phyloP scores from a whole-genome alignment of 1,140 invertebrate species.

The Drosophila asahinai region DNA sequence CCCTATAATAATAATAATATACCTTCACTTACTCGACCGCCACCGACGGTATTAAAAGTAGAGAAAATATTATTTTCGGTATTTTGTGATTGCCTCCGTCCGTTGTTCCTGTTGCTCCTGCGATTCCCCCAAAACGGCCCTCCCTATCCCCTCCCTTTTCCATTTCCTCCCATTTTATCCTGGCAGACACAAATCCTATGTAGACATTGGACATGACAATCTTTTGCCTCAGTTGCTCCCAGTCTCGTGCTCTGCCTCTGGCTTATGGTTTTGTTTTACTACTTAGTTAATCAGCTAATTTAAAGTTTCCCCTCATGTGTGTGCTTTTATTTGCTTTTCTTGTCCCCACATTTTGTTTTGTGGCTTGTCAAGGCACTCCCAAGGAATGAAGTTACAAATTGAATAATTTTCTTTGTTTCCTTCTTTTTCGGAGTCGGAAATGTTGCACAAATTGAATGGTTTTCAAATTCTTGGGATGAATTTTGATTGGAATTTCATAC shows the following conservation, averaged over 20 bases:
- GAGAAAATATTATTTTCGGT: constrained; percentile 75
- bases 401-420: constrained; percentile 27
- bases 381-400: constrained; percentile 34
- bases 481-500: constrained; percentile 32
- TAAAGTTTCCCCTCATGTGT: constrained; percentile 57
- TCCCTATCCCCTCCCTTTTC: background rate
- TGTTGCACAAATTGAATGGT: constrained; percentile 28
- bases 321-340: constrained; percentile 19
- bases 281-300: constrained; percentile 82
- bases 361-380: constrained; percentile 36
- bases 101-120: constrained; percentile 50
- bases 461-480: constrained; percentile 18
- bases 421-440: constrained; percentile 7
- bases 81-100: constrained; percentile 78
- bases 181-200: constrained; percentile 68
- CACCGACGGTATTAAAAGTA: constrained; percentile 20
- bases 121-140: constrained; percentile 4
- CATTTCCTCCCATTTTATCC: constrained; percentile 26
- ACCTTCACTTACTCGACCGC: background rate
- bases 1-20: background rate
- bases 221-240: constrained; percentile 38
- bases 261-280: constrained; percentile 77
- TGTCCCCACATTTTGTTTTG: constrained; percentile 29
- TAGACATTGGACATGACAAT: constrained; percentile 68
- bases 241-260: constrained; percentile 25